Evolutionary conservation across 2,888 invertebrate species (phyloP).

Genomic region (Archaeoteleia sp.): DNA sequence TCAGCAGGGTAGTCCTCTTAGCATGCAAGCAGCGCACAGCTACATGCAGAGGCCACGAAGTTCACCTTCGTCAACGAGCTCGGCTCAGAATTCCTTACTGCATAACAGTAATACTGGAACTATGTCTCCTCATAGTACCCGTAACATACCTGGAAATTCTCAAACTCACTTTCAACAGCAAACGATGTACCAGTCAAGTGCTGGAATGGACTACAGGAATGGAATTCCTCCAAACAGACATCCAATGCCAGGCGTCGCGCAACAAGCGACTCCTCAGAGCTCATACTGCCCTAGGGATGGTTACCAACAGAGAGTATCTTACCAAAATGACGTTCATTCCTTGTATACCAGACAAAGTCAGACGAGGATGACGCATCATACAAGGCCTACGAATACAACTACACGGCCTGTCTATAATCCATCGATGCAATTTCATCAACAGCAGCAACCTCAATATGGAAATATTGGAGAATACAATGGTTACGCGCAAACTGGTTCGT

Average conservation of each 20-base stretch:
- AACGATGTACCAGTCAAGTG: constrained; percentile 64
- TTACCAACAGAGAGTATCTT: constrained; percentile 68
- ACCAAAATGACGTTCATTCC: constrained; percentile 67
- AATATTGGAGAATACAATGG: constrained; percentile 75
- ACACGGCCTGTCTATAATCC: constrained; percentile 72
- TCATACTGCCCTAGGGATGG: constrained; percentile 68
- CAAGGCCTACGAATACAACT: constrained; percentile 58
- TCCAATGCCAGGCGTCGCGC: constrained; percentile 57
- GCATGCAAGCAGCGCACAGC: constrained; percentile 69
- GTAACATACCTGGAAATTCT: constrained; percentile 59
- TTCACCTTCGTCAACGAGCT: constrained; percentile 81
- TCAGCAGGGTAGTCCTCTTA: constrained; percentile 79
- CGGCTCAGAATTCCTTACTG: constrained; percentile 75
- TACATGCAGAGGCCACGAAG: constrained; percentile 80
- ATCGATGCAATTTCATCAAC: constrained; percentile 75
- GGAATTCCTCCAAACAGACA: constrained; percentile 64
- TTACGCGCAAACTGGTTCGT: constrained; percentile 75
- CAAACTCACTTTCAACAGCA: constrained; percentile 69
- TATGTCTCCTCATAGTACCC: constrained; percentile 64
- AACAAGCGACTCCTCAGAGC: constrained; percentile 64
- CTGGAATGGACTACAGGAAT: constrained; percentile 68
- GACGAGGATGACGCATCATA: constrained; percentile 65
- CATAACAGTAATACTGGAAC: constrained; percentile 72
- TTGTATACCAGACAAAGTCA: constrained; percentile 67
- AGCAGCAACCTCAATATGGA: constrained; percentile 76